Evolutionary conservation across 2,888 invertebrate genomes (phyloP), one percentile per base, ranked within the genome.

Genomic region (Microctonus hyperodae): DNA sequence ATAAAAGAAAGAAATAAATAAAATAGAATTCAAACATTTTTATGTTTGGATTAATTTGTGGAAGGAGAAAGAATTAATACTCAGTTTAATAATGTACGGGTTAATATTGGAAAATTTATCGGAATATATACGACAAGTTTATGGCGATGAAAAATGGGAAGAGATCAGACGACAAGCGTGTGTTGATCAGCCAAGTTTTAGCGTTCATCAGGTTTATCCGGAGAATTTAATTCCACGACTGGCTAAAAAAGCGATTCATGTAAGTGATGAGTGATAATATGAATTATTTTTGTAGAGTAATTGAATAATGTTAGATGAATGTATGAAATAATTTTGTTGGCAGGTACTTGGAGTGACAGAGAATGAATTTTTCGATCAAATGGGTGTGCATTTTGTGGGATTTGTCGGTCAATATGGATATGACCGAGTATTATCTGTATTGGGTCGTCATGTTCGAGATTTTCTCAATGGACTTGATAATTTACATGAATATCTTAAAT

Each of bases 381-480:
- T 97, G 92, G 98, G 98, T 0, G 93, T 94, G 0, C 93, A 94
- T 80, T 98, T 97, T 85, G 96, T 97, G 33, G 90, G 92, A 9
- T 97, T 95, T 83, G 95, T 98, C 9, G 92, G 95, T 25, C 96
- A 96, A 77, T 97, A 97, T 80, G 97, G 97, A 13, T 97, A 98
- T 85, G 97, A 97, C 85, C 87, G 94, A 61, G 95, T 96, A 0
- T 85, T 96, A 6, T 94, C 94, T 1, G 95, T 96, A 0, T 87
- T 96, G 20, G 97, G 97, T 0, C 88, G 97, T 5, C 95, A 97
- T 82, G 94, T 98, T 91, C 87, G 97, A 63, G 97, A 98, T 85
- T 98, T 98, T 80, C 89, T 98, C 2, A 98, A 97, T 81, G 97
- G 95, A 0, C 86, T 98, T 75, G 98, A 98, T 85, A 98, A 98